Evolutionary conservation across 2,113 vertebrate species (phyloP).

Genomic region (Gopherus flavomarginatus): DNA sequence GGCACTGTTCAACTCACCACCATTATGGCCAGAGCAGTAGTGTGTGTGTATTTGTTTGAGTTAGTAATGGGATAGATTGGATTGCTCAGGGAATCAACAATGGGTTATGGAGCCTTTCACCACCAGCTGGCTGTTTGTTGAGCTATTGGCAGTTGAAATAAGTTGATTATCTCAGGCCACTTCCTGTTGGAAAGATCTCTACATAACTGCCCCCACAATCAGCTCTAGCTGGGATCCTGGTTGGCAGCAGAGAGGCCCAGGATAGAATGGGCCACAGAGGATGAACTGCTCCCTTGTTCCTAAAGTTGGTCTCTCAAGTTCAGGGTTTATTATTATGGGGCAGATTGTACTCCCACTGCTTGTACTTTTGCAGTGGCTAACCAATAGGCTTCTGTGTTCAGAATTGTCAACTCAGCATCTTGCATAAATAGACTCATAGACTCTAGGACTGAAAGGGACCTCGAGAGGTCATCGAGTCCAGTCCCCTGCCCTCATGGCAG

Average conservation of each 20-base stretch:
- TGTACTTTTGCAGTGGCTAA: background rate
- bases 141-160: background rate
- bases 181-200: background rate
- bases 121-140: accelerated
- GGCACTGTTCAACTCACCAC: background rate
- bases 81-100: background rate
- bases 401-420: background rate
- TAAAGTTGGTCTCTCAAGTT: background rate
- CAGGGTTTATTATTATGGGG: background rate
- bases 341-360: background rate
- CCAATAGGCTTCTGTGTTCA: background rate
- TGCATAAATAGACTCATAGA: background rate
- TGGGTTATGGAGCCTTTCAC: background rate
- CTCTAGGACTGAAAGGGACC: too few relatives aligned
- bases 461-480: too few relatives aligned
- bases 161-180: background rate
- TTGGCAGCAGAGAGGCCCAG: background rate
- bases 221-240: background rate
- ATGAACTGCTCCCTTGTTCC: background rate
- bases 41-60: background rate
- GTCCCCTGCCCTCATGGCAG: too few relatives aligned
- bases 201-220: background rate
- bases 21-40: accelerated
- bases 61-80: background rate
- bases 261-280: background rate